Base-by-base conservation (phyloP, 2,113 vertebrate genomes). In the Corythoichthys intestinalis region DNA sequence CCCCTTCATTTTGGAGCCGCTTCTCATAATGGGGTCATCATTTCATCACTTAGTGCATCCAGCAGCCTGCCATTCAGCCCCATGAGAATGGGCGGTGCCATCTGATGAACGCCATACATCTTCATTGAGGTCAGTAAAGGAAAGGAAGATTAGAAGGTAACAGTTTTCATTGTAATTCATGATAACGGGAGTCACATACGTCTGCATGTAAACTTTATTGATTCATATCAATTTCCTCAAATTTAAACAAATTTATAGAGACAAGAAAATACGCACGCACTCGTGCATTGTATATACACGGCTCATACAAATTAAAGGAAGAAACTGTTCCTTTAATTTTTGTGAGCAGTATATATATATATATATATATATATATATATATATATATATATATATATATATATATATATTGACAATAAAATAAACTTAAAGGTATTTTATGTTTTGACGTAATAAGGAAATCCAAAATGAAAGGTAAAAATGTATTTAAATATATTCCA, bases 11-110 rank as follows among this genome's bases (percentile, higher is more conserved):
- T 94, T 91, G 90, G 91, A 95, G 96, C 94, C 92, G 88, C 93
- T 94, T 94, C 94, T 93, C 93, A 94, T 96, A 96, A 98, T 94
- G 93, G 94, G 94, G 92, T 94, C 95, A 96, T 98, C 94, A 96
- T 95, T 97, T 96, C 94, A 96, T 94, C 93, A 95, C 93, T 95
- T 94, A 95, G 82, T 89, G 92, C 92, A 91, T 89, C 92, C 84
- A 87, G 68, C 90, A 87, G 85, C 88, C 90, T 91, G 92, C 92
- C 93, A 91, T 90, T 92, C 90, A 92, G 92, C 93, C 91, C 87
- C 80, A 56, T 71, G 72, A 74, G 65, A 9, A 67, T 47, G 41
- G n/a, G 46, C 14, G 20, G 17, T 53, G 49, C 75, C 81, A 81
- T 71, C 76, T 79, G 71, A 59, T 11, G 6, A 83, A 74, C 66